Conservation (phyloP, 2,797 vertebrate genomes). For the Dicrostonyx torquatus region DNA sequence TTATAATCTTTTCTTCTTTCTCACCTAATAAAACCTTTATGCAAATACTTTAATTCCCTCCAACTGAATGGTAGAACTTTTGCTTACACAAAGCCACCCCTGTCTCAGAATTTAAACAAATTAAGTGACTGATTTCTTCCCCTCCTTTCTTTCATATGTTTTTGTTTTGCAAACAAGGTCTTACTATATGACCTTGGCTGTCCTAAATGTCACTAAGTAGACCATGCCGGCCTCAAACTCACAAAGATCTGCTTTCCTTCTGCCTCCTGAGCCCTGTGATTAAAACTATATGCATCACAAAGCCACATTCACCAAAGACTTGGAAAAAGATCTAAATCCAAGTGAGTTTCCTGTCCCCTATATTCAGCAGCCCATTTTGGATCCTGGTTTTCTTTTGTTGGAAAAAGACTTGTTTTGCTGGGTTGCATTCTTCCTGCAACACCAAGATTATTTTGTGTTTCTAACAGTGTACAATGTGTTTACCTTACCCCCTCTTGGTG, state of each 20-base stretch:
- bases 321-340: neutral
- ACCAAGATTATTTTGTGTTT: neutral
- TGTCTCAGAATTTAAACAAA: neutral
- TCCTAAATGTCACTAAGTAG: neutral
- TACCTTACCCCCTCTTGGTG: neutral
- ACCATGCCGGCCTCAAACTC: neutral
- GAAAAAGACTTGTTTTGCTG: neutral
- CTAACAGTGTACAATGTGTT: neutral
- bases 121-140: neutral
- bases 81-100: neutral
- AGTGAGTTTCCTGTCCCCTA: neutral
- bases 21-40: neutral
- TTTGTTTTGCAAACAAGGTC: neutral
- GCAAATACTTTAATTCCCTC: no score
- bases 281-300: neutral
- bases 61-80: neutral
- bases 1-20: neutral
- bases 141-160: neutral
- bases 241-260: neutral
- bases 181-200: neutral
- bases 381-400: no score
- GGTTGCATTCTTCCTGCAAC: neutral
- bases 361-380: neutral
- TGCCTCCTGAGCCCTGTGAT: neutral
- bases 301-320: no score